A percentile compares a stretch with the other conserved stretches of the same genome.
Evolutionary conservation across 2,113 vertebrate genomes (phyloP).

Genomic region (Ardeotis arabs): DNA sequence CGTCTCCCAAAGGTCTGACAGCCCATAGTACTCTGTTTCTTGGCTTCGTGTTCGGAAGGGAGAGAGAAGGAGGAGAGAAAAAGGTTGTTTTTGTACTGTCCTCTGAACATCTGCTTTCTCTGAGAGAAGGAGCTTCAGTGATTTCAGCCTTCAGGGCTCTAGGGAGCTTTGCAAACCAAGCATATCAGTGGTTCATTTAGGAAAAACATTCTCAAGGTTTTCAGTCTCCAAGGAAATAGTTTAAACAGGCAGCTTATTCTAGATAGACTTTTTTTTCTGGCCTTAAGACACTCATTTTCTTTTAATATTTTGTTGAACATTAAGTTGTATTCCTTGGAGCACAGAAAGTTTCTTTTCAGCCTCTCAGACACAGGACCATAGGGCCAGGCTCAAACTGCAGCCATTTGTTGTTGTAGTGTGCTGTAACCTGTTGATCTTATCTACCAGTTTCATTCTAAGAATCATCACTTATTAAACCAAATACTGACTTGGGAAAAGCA

Average conservation of each 20-base stretch:
- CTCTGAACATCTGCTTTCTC: constrained; percentile 69
- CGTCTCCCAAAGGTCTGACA: background rate
- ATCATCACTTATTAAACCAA: background rate
- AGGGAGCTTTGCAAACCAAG: constrained; percentile 71
- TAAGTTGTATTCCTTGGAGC: constrained; percentile 50
- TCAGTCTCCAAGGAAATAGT: constrained; percentile 51
- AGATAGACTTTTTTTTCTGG: constrained; percentile 14
- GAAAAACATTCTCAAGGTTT: constrained; percentile 64
- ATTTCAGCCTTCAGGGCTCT: constrained; percentile 60
- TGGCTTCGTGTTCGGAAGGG: background rate
- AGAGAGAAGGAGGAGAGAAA: background rate
- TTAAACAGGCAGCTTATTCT: constrained; percentile 62
- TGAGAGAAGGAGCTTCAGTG: constrained; percentile 51
- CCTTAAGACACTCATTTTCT: constrained; percentile 61
- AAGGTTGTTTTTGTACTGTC: constrained; percentile 33
- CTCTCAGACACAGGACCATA: background rate
- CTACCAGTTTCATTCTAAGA: background rate
- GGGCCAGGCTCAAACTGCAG: background rate
- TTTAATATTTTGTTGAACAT: constrained; percentile 66
- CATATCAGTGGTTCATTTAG: constrained; percentile 63
- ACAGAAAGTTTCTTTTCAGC: constrained; percentile 30
- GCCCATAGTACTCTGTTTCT: background rate
- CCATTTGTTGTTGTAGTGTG: background rate
- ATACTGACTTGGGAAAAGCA: background rate
- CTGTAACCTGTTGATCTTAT: background rate